Evolutionary conservation across 2,888 invertebrate genomes (phyloP).

Genomic region (Sphinx pinastri): DNA sequence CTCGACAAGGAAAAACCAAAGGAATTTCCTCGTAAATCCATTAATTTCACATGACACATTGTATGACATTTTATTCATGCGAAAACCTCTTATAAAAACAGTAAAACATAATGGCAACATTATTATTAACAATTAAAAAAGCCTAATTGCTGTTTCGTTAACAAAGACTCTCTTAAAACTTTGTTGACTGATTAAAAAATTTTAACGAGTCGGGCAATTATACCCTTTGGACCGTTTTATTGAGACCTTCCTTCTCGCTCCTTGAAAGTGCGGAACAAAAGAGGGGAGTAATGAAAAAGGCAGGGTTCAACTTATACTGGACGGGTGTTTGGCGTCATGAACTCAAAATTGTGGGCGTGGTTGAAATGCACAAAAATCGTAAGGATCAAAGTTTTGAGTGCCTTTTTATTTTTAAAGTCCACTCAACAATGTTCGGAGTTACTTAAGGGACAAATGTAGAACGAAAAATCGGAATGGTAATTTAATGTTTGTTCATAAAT

Average conservation of each 20-base stretch:
- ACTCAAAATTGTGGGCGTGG: constrained; percentile 69
- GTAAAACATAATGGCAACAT: constrained; percentile 15
- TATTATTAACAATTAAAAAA: constrained; percentile 39
- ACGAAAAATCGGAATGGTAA: background rate
- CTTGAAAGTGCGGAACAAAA: background rate
- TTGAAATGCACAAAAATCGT: constrained; percentile 56
- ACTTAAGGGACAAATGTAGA: constrained; percentile 6
- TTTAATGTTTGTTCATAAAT: background rate
- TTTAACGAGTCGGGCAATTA: constrained; percentile 75
- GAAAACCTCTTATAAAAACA: constrained; percentile 6
- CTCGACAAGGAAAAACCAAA: background rate
- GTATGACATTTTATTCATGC: constrained; percentile 17
- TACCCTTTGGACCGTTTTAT: constrained; percentile 28
- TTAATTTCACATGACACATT: constrained; percentile 18
- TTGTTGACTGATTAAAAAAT: constrained; percentile 73
- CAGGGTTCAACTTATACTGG: constrained; percentile 35
- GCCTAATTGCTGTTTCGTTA: constrained; percentile 62
- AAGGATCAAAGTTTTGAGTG: constrained; percentile 65
- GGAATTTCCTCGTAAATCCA: constrained; percentile 12
- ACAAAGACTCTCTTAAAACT: constrained; percentile 74
- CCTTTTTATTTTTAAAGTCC: constrained; percentile 51
- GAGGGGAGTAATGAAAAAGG: constrained; percentile 28
- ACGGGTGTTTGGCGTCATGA: constrained; percentile 56
- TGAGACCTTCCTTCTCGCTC: background rate
- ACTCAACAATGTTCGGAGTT: constrained; percentile 27